Base-by-base conservation (phyloP, 2,797 vertebrate genomes). In the Mico argentatus region DNA sequence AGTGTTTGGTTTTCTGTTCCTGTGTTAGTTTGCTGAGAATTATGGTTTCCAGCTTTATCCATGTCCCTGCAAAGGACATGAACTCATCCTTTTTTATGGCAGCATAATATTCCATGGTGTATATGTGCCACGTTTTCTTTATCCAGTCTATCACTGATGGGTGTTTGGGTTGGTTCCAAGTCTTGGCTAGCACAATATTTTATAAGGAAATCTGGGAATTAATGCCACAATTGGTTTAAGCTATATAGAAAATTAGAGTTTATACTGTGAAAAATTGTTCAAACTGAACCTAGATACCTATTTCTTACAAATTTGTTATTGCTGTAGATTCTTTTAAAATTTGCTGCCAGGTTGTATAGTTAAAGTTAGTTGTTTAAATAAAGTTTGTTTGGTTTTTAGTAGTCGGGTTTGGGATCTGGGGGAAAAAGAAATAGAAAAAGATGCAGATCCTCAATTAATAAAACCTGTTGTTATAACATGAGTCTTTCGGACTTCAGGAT, bases 361-460 rank as follows among this genome's bases (percentile, higher is more conserved):
- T 88, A 88, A 36, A 50, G 91, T 91, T 41, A 79, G 22, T 91
- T 91, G 41, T 95, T 84, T 36, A 24, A 87, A 80, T 41, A 36
- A 89, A 73, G 8, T 27, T 77, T 64, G 17, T 30, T 89, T 46
- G 88, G 4, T 50, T 89, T 92, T 75, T 86, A 76, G 24, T 33
- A 14, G 24, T 73, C 39, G 2, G 10, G 19, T 6, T 52, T n/a
- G n/a, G 50, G 36, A 17, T 12, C 39, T 75, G 41, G 7, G 10
- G 50, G n/a, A 52, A 4, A 30, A 70, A 57, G 88, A 33, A 50
- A 36, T 7, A 36, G 4, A 76, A 75, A 94, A 44, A 33, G 7
- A 64, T 26, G 17, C 30, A 46, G 84, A 59, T 94, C 75, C 36
- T 61, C 30, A 30, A 22, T 59, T 30, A 44, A 57, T 22, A 57